A percentile compares a stretch with the other conserved stretches of the same genome.
Conservation (phyloP, 2,113 vertebrate genomes). For the Microtus oregoni region DNA sequence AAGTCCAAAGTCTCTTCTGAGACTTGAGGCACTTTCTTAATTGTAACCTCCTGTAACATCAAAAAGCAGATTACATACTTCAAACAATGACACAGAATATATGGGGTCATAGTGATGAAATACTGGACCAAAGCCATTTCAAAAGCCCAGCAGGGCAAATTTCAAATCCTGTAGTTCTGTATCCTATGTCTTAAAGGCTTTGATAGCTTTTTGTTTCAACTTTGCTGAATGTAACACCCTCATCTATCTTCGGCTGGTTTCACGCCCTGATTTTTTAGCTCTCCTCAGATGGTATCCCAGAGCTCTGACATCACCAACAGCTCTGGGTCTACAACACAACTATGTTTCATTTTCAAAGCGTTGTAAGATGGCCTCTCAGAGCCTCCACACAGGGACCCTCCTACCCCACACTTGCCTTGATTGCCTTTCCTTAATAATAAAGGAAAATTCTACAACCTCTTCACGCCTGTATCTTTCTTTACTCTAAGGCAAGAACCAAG, state of each 20-base stretch:
- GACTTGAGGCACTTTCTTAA: not conserved
- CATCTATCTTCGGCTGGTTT: not conserved
- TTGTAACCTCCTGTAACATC: not conserved
- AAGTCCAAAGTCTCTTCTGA: not conserved
- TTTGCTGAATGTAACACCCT: not conserved
- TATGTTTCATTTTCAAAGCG: not conserved
- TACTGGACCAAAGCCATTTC: not conserved
- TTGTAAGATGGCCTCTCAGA: not conserved
- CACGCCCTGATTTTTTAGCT: not conserved
- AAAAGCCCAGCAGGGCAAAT: not conserved
- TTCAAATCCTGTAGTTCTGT: not conserved
- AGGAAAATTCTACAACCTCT: not conserved
- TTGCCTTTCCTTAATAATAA: not conserved
- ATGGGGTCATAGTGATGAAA: not conserved
- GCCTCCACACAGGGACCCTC: too few species aligned
- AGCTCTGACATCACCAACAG: not conserved
- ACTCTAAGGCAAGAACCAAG: not conserved
- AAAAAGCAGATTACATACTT: not conserved
- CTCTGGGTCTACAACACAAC: not conserved
- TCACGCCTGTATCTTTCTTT: not conserved
- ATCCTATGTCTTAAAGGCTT: not conserved
- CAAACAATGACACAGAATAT: not conserved
- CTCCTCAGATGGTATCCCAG: not conserved
- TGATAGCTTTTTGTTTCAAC: not conserved
- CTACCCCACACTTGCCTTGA: not conserved